A percentile compares a stretch with the other conserved stretches of the same genome.
Evolutionary conservation across 2,888 invertebrate genomes (phyloP).

Genomic region (Melieria crassipennis): DNA sequence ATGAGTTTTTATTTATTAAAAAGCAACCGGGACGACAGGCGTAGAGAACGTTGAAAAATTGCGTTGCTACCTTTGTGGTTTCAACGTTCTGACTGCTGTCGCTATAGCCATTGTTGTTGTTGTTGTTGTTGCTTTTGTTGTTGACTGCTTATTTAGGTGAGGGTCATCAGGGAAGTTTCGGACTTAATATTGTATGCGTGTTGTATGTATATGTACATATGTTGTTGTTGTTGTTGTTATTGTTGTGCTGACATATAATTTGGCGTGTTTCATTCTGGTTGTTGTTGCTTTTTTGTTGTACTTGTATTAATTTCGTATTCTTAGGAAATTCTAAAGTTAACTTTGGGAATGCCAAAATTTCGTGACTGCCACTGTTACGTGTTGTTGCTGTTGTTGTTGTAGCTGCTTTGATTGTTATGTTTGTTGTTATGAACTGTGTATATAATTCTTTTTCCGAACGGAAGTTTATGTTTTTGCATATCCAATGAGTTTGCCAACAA

Average conservation of each 20-base stretch:
- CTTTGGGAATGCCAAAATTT: background rate
- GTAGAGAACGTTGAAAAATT: constrained; percentile 1
- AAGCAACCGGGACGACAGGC: background rate
- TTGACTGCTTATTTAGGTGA: constrained; percentile 41
- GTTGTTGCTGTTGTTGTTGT: background rate
- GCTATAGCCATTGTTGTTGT: background rate
- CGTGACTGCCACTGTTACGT: background rate
- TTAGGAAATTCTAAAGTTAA: background rate
- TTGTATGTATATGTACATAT: background rate
- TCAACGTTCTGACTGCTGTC: constrained; percentile 18
- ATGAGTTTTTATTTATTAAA: constrained; percentile 10
- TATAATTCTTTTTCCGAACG: too few species aligned
- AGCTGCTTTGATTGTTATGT: background rate
- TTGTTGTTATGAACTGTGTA: too few species aligned
- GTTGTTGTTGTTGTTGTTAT: too few species aligned
- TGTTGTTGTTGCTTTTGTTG: constrained; percentile 17
- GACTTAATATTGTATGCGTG: background rate
- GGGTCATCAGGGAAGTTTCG: constrained; percentile 42
- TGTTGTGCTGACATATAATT: background rate
- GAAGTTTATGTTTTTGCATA: too few species aligned
- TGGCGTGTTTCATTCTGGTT: constrained; percentile 12
- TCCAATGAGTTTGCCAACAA: too few species aligned
- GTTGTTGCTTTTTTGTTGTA: constrained; percentile 12
- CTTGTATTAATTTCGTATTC: background rate
- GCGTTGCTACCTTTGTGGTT: constrained; percentile 19